These are phyloP conservation scores for Rhinella marina DNA, from an alignment of 2,797 vertebrate species.

Conservation along the genomic window DNA sequence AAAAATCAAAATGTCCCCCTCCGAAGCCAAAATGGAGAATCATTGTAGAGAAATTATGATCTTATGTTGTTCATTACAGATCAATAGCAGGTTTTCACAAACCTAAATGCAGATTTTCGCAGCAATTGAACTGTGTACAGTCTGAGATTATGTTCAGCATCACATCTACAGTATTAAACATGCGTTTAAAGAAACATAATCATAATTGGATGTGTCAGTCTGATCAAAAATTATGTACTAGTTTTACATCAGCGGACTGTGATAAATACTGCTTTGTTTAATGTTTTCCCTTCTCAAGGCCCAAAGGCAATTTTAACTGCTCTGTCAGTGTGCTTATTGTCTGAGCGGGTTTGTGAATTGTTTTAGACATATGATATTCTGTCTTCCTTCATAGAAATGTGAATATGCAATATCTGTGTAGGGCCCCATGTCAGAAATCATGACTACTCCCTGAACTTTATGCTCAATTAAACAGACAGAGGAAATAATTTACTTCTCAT, in stretches of 20 bases:
- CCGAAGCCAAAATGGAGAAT: neutral
- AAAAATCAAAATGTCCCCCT: neutral
- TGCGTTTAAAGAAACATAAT: slow-evolving; percentile 57
- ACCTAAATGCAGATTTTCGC: neutral
- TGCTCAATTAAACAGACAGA: slow-evolving; percentile 12
- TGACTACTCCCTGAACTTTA: neutral
- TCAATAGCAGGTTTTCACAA: neutral
- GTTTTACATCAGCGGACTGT: slow-evolving; percentile 58
- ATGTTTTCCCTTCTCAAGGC: slow-evolving; percentile 40
- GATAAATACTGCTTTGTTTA: slow-evolving; percentile 64
- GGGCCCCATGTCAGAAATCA: neutral
- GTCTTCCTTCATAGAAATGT: neutral
- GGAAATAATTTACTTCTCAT: neutral
- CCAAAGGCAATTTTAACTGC: slow-evolving; percentile 36
- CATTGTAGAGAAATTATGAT: neutral
- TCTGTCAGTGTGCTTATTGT: slow-evolving; percentile 40
- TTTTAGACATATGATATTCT: slow-evolving; percentile 6
- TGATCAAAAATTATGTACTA: slow-evolving; percentile 64
- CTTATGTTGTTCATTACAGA: neutral
- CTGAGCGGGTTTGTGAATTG: slow-evolving; percentile 32
- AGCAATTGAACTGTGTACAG: slow-evolving; percentile 60
- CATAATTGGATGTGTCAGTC: slow-evolving; percentile 65
- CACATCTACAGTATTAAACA: slow-evolving; percentile 60
- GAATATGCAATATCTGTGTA: neutral
- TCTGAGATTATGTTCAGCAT: slow-evolving; percentile 61